Evolutionary conservation across 2,113 vertebrate species (phyloP).

Genomic region (Myotis davidii): DNA sequence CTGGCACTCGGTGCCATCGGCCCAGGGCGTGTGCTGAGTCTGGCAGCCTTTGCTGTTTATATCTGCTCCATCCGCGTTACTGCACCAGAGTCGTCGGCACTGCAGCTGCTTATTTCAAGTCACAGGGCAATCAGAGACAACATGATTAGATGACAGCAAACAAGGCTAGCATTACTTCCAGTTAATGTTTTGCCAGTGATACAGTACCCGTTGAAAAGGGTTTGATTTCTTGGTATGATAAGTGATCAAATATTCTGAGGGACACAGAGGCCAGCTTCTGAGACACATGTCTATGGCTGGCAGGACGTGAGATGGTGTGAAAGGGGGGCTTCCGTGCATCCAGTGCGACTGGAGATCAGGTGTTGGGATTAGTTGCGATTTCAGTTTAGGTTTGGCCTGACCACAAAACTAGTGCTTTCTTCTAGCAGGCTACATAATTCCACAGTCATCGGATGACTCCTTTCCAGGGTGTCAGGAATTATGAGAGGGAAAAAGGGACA

Average conservation of each 20-base stretch:
- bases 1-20: slow-evolving; percentile 96
- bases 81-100: slow-evolving; percentile 97
- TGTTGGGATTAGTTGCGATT: not conserved
- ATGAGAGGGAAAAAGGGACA: not conserved
- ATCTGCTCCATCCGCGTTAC: slow-evolving; percentile 93
- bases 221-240: not conserved
- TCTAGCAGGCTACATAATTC: not conserved
- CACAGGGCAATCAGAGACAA: not conserved
- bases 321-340: not conserved
- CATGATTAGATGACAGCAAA: not conserved
- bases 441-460: not conserved
- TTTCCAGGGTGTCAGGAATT: not conserved
- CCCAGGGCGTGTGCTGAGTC: slow-evolving; percentile 99
- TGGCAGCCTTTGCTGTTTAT: slow-evolving; percentile 94
- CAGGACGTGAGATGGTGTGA: not conserved
- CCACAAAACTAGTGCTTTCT: not conserved
- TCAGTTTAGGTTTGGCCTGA: not conserved
- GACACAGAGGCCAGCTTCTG: not conserved
- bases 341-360: not conserved
- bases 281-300: not conserved
- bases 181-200: not conserved
- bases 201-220: not conserved
- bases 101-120: slow-evolving; percentile 88
- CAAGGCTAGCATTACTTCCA: not conserved
- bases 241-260: not conserved